phyloP scores from a whole-genome alignment of 1,140 invertebrate genomes.

The Listronotus bonariensis region DNA sequence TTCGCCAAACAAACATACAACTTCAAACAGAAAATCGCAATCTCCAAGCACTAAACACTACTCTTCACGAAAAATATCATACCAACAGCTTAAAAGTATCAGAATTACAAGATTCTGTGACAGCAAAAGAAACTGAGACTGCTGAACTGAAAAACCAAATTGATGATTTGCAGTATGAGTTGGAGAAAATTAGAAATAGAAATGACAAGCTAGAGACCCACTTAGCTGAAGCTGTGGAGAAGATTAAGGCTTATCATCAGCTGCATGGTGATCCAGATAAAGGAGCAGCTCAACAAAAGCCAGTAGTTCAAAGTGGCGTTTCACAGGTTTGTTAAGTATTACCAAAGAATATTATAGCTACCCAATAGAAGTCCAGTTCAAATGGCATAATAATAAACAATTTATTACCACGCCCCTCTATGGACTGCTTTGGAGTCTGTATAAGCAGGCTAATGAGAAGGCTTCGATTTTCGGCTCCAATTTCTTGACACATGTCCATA shows the following conservation, averaged over 20 bases:
- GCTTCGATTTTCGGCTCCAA: too few species aligned
- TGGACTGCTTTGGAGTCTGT: too few species aligned
- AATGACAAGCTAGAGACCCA: slow-evolving; percentile 92
- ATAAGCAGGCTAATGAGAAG: too few species aligned
- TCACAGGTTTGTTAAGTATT: slow-evolving; percentile 54
- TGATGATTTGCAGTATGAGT: slow-evolving; percentile 93
- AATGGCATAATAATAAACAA: too few species aligned
- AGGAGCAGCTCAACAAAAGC: slow-evolving; percentile 43
- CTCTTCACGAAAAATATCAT: slow-evolving; percentile 92
- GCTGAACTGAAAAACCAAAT: slow-evolving; percentile 95
- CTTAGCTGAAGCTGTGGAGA: slow-evolving; percentile 86
- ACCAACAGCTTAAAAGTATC: slow-evolving; percentile 89
- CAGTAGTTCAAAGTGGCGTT: slow-evolving; percentile 63
- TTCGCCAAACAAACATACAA: slow-evolving; percentile 81
- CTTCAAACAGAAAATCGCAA: slow-evolving; percentile 90
- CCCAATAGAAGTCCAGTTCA: too few species aligned
- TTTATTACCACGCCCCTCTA: too few species aligned
- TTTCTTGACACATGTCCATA: too few species aligned
- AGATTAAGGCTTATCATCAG: slow-evolving; percentile 83
- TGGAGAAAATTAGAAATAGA: slow-evolving; percentile 83
- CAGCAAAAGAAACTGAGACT: slow-evolving; percentile 89
- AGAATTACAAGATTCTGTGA: slow-evolving; percentile 88
- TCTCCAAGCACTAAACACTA: slow-evolving; percentile 89
- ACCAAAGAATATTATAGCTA: too few species aligned
- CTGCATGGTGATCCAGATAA: slow-evolving; percentile 65